Percentiles rank a stretch among this genome's conserved stretches.
Conservation (phyloP, 2,888 invertebrate species). For the Drosophila kanekoi region DNA sequence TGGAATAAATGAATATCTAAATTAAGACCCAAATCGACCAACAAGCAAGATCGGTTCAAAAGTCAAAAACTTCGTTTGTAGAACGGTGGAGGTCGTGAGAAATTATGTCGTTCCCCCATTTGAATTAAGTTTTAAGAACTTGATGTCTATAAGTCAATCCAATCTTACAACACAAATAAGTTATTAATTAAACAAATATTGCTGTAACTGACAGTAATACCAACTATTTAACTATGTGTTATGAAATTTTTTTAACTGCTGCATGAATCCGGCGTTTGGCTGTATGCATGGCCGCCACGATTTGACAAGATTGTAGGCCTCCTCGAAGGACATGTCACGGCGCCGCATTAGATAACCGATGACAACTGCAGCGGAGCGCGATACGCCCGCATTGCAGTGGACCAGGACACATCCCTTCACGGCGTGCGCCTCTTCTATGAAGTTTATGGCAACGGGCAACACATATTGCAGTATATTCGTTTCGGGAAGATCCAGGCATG, state of each 20-base stretch:
- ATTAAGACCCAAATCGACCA: no score
- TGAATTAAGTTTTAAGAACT: no score
- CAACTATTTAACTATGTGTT: conserved; percentile 13
- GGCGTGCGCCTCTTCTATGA: conserved; percentile 87
- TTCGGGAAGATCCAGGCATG: conserved; percentile 92
- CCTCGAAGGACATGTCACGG: conserved; percentile 86
- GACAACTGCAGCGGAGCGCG: conserved; percentile 91
- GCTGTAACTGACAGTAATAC: conserved; percentile 1
- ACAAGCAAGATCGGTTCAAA: no score
- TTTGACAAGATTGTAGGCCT: conserved; percentile 90
- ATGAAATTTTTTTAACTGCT: conserved; percentile 85
- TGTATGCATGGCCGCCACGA: conserved; percentile 88
- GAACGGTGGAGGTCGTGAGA: no score
- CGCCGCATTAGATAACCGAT: conserved; percentile 92
- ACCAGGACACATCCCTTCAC: conserved; percentile 88
- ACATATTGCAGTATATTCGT: conserved; percentile 86
- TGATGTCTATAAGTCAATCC: background rate
- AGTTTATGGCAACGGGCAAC: conserved; percentile 87
- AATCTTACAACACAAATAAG: conserved; percentile 10
- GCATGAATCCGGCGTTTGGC: conserved; percentile 93
- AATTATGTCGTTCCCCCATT: no score
- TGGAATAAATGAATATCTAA: no score
- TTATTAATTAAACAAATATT: conserved; percentile 11
- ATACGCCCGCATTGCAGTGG: conserved; percentile 97
- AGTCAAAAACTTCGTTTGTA: no score